Evolutionary conservation across 1,140 invertebrate genomes (phyloP), one percentile per base, ranked within the genome.

Genomic region (Pemphigus obesinymphae): DNA sequence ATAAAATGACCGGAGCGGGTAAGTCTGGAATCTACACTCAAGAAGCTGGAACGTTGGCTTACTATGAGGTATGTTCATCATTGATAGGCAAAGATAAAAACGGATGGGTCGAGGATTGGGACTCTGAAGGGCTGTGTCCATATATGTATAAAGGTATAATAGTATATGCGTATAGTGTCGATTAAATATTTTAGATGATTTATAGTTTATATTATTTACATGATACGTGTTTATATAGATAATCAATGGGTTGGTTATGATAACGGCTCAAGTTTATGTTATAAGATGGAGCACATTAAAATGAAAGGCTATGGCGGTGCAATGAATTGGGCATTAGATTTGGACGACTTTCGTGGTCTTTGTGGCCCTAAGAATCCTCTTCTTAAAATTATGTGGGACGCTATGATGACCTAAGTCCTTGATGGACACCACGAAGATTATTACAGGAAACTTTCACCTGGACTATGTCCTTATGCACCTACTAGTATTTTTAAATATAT

Each of bases 241-340:
- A 94, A 92, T 1, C 95, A 96, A 85, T 86, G 96, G 96, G 92
- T 97, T 31, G 95, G 96, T 17, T 97, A 96, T 85, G 96, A 98
- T 86, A 92, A 96, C 85, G 87, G 89, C 5, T 88, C 90, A 84
- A 94, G 93, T 85, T 88, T 96, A 1, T 91, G 93, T 84, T 93
- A 94, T 72, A 97, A 97, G 88, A 94, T 96, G 92, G 92, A 95
- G 84, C 95, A 90, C 86, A 93, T 96, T 82, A 94, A 93, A 85
- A 85, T 90, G 17, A 93, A 92, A 85, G 93, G 93, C 1, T 95
- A 96, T 85, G 91, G 92, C 0, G 95, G 95, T 7, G 85, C 85
- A 13, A 97, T 97, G 95, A 93, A 90, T 13, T 97, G 95, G 95
- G 94, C 94, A 7, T 93, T 95, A 68, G 94, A 95, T 83, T 94